Evolutionary conservation across 2,797 vertebrate genomes (phyloP).

Genomic region (Ceryle rudis): DNA sequence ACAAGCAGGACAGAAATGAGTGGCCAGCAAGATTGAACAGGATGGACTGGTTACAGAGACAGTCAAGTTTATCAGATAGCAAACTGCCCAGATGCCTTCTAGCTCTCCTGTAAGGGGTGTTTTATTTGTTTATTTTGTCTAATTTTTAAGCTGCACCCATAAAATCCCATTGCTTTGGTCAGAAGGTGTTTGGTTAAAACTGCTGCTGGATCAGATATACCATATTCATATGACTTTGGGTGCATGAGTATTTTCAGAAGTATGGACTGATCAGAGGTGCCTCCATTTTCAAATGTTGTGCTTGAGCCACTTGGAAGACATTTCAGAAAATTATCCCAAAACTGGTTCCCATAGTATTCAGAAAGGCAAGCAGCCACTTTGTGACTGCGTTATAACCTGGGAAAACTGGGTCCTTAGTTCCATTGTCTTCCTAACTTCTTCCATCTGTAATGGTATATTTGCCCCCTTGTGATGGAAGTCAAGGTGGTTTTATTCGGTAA

Average conservation of each 20-base stretch:
- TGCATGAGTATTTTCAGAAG: not conserved
- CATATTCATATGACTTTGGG: not conserved
- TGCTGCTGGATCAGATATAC: not conserved
- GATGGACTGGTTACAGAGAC: not conserved
- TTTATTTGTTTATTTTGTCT: conserved; percentile 23
- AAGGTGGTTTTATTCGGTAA: not conserved
- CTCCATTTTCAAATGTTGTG: not conserved
- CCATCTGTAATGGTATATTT: not conserved
- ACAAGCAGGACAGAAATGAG: not conserved
- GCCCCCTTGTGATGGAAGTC: not conserved
- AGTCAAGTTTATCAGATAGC: conserved; percentile 41
- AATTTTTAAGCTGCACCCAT: conserved; percentile 2
- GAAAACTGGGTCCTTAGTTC: not conserved
- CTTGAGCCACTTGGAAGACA: not conserved
- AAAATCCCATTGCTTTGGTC: not conserved
- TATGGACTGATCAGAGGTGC: not conserved
- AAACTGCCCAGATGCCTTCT: not conserved
- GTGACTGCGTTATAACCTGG: not conserved
- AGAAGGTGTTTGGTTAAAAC: not conserved
- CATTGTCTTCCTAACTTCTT: not conserved
- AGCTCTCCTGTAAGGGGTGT: not conserved
- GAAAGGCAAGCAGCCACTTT: not conserved
- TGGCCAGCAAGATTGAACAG: conserved; percentile 12
- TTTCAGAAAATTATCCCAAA: not conserved
- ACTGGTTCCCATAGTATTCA: not conserved